Percentiles rank a stretch among this genome's conserved stretches.
Evolutionary conservation across 2,113 vertebrate genomes (phyloP).

Genomic region (Microtus ochrogaster): DNA sequence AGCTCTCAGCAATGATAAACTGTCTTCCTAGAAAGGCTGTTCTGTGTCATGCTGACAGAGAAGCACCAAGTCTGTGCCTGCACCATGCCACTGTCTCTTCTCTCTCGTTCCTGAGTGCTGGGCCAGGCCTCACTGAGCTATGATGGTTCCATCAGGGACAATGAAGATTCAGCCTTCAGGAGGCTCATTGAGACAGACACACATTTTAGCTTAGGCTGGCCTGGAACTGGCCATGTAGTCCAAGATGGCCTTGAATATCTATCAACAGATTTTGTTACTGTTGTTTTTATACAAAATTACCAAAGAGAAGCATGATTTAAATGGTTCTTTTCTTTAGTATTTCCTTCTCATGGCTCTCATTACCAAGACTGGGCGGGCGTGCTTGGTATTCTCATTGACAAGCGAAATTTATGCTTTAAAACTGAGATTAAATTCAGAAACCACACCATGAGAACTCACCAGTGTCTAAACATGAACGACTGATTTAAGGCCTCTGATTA

Average conservation of each 20-base stretch:
- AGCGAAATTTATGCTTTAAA: background rate
- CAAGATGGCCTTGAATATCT: background rate
- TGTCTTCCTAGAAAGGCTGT: background rate
- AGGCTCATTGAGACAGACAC: background rate
- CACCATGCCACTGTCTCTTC: background rate
- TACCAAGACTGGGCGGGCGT: background rate
- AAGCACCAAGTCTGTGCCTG: background rate
- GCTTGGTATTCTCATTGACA: background rate
- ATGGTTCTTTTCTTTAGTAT: background rate
- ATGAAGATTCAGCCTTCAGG: background rate
- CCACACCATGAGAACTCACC: background rate
- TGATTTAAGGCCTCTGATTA: slow-evolving; percentile 47
- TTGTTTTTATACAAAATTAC: background rate
- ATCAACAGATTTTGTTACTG: background rate
- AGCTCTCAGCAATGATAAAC: background rate
- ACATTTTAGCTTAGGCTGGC: background rate
- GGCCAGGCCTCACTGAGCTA: background rate
- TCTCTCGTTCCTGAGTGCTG: background rate
- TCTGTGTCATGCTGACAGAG: accelerated
- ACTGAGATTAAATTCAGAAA: slow-evolving; percentile 28
- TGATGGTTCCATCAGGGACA: too few relatives aligned
- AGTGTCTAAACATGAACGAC: background rate
- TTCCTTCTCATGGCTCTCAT: background rate
- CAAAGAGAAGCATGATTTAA: background rate
- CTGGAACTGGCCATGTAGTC: background rate